phyloP scores from a whole-genome alignment of 2,888 invertebrate species.

The Aspidiotus destructor region DNA sequence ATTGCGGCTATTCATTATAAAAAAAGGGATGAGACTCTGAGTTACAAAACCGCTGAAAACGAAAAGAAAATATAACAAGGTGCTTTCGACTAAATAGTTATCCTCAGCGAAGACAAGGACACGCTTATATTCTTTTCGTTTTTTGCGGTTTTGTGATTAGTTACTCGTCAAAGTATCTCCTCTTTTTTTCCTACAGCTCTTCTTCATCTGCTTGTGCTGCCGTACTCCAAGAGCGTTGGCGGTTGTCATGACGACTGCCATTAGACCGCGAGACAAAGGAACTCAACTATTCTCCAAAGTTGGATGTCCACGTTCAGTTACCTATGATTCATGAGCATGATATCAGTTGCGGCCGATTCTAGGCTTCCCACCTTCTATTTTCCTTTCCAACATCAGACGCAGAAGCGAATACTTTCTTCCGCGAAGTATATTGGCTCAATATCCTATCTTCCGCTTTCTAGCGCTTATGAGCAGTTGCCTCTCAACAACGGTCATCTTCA shows the following conservation, averaged over 20 bases:
- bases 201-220: neutral
- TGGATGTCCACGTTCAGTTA: neutral
- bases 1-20: too few species aligned
- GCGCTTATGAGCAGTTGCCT: neutral
- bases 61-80: too few species aligned
- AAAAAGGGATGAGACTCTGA: too few species aligned
- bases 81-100: too few species aligned
- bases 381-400: neutral
- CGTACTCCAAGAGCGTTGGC: neutral
- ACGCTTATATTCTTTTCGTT: too few species aligned
- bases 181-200: too few species aligned
- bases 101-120: too few species aligned
- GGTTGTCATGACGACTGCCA: too few species aligned
- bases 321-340: neutral
- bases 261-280: too few species aligned
- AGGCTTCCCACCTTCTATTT: neutral
- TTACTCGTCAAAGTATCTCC: too few species aligned
- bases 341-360: neutral
- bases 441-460: neutral
- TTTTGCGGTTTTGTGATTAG: too few species aligned
- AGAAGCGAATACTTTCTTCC: slow-evolving; percentile 2
- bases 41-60: too few species aligned
- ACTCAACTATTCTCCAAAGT: neutral
- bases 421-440: neutral
- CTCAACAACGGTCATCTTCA: neutral